A percentile compares a stretch with the other conserved stretches of the same genome.
Conservation (phyloP, 2,888 invertebrate genomes). For the Andrena haemorrhoa region DNA sequence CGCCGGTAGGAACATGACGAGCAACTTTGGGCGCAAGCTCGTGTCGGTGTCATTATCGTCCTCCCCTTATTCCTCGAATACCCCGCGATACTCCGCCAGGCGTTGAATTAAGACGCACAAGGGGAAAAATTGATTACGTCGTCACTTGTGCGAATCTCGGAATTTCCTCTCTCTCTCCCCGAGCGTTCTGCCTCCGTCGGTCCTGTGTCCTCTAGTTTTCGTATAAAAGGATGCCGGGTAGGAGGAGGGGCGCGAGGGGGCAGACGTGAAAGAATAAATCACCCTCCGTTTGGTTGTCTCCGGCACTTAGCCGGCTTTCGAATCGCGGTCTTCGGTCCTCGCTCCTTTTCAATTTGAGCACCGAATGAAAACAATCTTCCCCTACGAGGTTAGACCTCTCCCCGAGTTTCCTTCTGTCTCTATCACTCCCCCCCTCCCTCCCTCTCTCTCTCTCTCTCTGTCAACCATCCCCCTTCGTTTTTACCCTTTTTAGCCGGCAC, state of each 20-base stretch:
- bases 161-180: constrained; percentile 22
- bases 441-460: constrained; percentile 33
- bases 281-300: constrained; percentile 66
- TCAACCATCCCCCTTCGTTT: constrained; percentile 40
- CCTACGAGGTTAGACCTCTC: constrained; percentile 73
- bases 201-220: constrained; percentile 30
- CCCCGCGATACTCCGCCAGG: not conserved
- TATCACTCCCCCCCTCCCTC: constrained; percentile 32
- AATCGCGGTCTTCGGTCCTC: constrained; percentile 71
- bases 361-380: constrained; percentile 81
- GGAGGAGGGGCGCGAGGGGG: constrained; percentile 3
- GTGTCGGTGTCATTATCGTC: constrained; percentile 2
- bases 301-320: constrained; percentile 72
- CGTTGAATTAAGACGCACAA: constrained; percentile 22
- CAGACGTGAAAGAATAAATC: constrained; percentile 67
- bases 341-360: constrained; percentile 80
- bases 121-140: constrained; percentile 46
- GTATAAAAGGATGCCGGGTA: constrained; percentile 31
- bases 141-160: constrained; percentile 43
- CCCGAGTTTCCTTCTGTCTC: constrained; percentile 42
- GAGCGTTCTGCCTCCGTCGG: not conserved
- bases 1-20: not conserved
- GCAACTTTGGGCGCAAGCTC: not conserved
- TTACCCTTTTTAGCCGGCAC: constrained; percentile 60
- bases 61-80: constrained; percentile 1